These are phyloP conservation scores for Pomatostomus ruficeps DNA, from an alignment of 2,113 vertebrate genomes.

Conservation along the genomic window DNA sequence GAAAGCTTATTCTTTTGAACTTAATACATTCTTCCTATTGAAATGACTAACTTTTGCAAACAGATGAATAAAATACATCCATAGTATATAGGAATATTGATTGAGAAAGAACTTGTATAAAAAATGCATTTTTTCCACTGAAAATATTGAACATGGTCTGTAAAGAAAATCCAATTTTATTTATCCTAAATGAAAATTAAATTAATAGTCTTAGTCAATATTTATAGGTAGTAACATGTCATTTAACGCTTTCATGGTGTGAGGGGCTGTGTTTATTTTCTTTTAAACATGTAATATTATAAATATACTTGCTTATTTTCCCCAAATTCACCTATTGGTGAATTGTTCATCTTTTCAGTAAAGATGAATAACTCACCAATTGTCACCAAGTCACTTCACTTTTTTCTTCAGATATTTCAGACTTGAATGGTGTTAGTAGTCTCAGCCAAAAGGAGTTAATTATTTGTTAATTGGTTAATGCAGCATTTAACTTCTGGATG, in stretches of 20 bases:
- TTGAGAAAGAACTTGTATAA: neutral
- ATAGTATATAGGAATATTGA: neutral
- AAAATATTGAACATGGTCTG: neutral
- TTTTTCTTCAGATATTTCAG: neutral
- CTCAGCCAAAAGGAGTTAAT: neutral
- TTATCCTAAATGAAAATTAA: neutral
- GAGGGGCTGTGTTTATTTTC: neutral
- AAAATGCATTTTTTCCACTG: neutral
- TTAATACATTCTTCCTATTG: neutral
- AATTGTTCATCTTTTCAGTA: neutral
- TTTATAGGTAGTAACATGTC: neutral
- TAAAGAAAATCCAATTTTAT: neutral
- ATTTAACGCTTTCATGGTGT: neutral
- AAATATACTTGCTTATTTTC: neutral
- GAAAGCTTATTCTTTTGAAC: neutral
- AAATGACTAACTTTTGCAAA: neutral
- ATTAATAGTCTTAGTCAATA: neutral
- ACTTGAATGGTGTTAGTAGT: neutral
- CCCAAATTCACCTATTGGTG: neutral
- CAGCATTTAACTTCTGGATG: neutral
- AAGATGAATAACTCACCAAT: no score
- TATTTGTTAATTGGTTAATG: neutral
- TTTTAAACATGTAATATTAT: neutral
- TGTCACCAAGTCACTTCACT: no score
- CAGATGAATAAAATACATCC: neutral